These are phyloP conservation scores for Temnothorax rugatulus DNA, from an alignment of 2,888 invertebrate genomes.

Conservation along the genomic window DNA sequence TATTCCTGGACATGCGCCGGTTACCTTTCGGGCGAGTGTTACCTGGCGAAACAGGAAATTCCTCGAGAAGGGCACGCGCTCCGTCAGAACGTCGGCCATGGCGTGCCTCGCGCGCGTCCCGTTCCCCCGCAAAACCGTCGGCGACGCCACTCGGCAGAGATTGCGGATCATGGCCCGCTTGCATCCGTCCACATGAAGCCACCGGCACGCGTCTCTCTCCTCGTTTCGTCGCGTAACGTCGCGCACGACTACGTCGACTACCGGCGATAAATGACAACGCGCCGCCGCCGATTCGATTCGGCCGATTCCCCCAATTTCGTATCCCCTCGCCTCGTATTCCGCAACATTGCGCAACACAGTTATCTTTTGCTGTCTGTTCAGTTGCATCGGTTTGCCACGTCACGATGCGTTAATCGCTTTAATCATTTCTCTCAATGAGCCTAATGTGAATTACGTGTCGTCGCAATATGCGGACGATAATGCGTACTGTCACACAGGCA, in stretches of 20 bases:
- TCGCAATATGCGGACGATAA: background rate
- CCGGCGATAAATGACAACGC: background rate
- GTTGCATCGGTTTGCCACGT: background rate
- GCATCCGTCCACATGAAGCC: background rate
- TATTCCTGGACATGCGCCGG: no score
- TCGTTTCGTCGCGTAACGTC: background rate
- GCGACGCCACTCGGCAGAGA: background rate
- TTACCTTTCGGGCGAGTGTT: slow-evolving; percentile 59
- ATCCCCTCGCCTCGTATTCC: background rate
- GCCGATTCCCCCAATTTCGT: background rate
- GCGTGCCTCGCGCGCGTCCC: background rate
- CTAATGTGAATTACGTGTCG: background rate
- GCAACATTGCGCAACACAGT: background rate
- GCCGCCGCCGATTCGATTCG: no score
- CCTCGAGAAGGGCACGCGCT: slow-evolving; percentile 85
- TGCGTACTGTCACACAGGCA: no score
- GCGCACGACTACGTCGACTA: background rate
- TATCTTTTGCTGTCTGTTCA: background rate
- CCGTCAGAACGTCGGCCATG: slow-evolving; percentile 63
- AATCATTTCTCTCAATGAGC: background rate
- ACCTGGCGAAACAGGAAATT: slow-evolving; percentile 89
- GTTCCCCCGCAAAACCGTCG: background rate
- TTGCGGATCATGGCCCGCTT: background rate
- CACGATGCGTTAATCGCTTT: no score
- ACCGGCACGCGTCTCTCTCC: background rate